These are phyloP conservation scores for Vollenhovia emeryi DNA, from an alignment of 1,140 invertebrate genomes.

Conservation along the genomic window DNA sequence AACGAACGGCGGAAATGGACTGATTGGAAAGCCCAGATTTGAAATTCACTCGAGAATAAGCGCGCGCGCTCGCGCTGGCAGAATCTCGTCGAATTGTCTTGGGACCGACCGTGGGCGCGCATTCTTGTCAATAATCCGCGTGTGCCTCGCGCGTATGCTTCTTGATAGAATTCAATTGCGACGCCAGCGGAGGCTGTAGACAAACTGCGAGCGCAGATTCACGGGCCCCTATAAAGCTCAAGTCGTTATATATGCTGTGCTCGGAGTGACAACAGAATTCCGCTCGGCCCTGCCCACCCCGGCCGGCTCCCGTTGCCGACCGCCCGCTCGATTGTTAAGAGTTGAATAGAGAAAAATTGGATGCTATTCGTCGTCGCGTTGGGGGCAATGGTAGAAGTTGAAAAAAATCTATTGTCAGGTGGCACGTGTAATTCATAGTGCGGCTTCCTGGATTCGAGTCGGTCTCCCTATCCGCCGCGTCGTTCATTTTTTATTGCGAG, in stretches of 20 bases:
- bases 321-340: slow-evolving; percentile 65
- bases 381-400: slow-evolving; percentile 38
- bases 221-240: slow-evolving; percentile 42
- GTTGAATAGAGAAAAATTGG: slow-evolving; percentile 75
- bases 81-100: background rate
- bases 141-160: background rate
- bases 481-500: slow-evolving; percentile 60
- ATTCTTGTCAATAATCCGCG: background rate
- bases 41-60: background rate
- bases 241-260: slow-evolving; percentile 63
- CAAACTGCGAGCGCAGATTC: slow-evolving; percentile 51
- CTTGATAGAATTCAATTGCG: slow-evolving; percentile 40
- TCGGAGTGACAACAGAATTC: slow-evolving; percentile 70
- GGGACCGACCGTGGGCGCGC: background rate
- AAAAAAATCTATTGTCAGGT: slow-evolving; percentile 71
- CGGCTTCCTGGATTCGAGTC: slow-evolving; percentile 64
- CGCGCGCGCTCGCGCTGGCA: background rate
- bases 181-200: slow-evolving; percentile 12
- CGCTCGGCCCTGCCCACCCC: slow-evolving; percentile 52
- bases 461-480: slow-evolving; percentile 30
- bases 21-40: background rate
- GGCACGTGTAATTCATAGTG: slow-evolving; percentile 75
- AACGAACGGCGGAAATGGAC: background rate
- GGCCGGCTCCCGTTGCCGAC: slow-evolving; percentile 13
- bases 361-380: slow-evolving; percentile 62